phyloP scores from a whole-genome alignment of 2,797 vertebrate species.

The Micromesistius poutassou region DNA sequence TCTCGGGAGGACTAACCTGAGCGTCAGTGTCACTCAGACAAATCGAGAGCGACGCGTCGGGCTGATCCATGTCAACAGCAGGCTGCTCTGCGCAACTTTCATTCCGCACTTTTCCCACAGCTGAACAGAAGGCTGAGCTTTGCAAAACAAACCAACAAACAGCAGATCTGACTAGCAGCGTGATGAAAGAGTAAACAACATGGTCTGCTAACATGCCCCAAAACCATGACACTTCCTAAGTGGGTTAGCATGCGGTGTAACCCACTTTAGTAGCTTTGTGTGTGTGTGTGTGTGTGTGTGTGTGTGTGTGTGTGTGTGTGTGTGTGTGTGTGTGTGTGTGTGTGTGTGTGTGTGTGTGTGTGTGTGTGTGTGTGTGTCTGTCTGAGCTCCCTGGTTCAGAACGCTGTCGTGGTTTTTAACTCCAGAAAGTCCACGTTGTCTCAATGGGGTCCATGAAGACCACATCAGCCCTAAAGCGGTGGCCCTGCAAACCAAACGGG shows the following conservation, averaged over 20 bases:
- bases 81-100: slow-evolving; percentile 62
- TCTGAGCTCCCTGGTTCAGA: slow-evolving; percentile 36
- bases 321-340: no score
- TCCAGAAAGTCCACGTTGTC: slow-evolving; percentile 22
- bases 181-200: slow-evolving; percentile 82
- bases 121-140: slow-evolving; percentile 77
- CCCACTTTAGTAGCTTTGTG: slow-evolving; percentile 58
- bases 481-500: slow-evolving; percentile 51
- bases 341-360: no score
- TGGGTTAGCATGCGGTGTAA: slow-evolving; percentile 70
- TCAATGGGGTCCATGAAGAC: slow-evolving; percentile 21
- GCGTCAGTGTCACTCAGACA: slow-evolving; percentile 71
- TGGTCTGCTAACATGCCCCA: slow-evolving; percentile 70
- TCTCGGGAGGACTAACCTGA: slow-evolving; percentile 63
- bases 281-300: not conserved
- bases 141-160: slow-evolving; percentile 82
- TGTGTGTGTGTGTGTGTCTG: slow-evolving; percentile 4
- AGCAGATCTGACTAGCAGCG: slow-evolving; percentile 68
- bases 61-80: slow-evolving; percentile 64
- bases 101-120: slow-evolving; percentile 70
- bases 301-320: no score
- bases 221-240: slow-evolving; percentile 75
- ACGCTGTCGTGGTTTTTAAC: not conserved
- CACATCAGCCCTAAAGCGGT: slow-evolving; percentile 42
- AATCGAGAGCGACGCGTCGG: slow-evolving; percentile 63